Percentiles rank a stretch among this genome's conserved stretches.
Evolutionary conservation across 2,797 vertebrate genomes (phyloP).

Genomic region (Sebastes trivittatus): DNA sequence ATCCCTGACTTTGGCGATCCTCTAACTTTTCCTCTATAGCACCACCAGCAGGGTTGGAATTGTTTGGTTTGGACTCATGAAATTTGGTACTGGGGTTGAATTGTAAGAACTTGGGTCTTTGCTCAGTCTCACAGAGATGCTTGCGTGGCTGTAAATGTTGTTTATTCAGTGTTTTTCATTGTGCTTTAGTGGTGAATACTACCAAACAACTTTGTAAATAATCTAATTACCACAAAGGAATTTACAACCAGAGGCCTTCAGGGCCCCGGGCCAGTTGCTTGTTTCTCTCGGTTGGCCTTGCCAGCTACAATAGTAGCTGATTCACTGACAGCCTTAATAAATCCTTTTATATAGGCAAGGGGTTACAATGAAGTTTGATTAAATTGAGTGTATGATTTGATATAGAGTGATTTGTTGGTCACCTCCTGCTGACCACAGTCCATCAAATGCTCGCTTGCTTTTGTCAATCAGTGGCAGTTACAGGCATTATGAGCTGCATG

Average conservation of each 20-base stretch:
- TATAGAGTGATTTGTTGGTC: neutral
- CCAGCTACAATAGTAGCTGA: neutral
- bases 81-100: neutral
- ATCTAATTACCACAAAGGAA: neutral
- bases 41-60: neutral
- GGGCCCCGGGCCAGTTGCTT: neutral
- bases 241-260: neutral
- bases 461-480: conserved; percentile 7
- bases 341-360: neutral
- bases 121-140: neutral
- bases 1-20: neutral
- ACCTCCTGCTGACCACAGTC: neutral
- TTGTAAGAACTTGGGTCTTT: neutral
- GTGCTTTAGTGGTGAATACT: neutral
- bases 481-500: neutral
- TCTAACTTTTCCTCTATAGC: too few species aligned
- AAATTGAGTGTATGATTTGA: neutral
- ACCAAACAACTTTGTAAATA: neutral
- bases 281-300: neutral
- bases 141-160: neutral
- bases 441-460: neutral
- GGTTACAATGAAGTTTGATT: neutral
- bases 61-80: neutral
- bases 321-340: neutral
- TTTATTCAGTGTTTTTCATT: neutral